phyloP scores from a whole-genome alignment of 2,797 vertebrate species.

The Limosa lapponica region DNA sequence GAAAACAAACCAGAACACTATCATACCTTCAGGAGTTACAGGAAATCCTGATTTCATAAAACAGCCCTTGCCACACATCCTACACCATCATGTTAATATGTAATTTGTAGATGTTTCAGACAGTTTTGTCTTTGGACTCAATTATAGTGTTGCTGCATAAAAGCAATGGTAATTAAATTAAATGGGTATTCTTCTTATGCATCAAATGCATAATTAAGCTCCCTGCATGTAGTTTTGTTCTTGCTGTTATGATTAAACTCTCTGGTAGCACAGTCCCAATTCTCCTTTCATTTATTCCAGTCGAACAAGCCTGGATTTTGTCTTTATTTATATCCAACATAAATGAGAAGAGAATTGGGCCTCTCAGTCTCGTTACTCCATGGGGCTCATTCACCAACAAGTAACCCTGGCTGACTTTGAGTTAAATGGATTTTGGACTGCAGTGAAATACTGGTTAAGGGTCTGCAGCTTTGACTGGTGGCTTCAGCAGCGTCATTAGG shows the following conservation, averaged over 20 bases:
- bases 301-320: constrained; percentile 20
- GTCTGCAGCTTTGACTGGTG: neutral
- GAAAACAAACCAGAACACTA: neutral
- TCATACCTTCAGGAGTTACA: neutral
- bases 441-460: neutral
- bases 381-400: neutral
- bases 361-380: neutral
- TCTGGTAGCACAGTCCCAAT: constrained; percentile 16
- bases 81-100: neutral
- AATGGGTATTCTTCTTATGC: constrained; percentile 42
- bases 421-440: neutral
- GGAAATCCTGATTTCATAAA: neutral
- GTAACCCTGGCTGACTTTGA: neutral
- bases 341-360: neutral
- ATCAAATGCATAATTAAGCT: constrained; percentile 43
- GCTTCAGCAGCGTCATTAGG: neutral
- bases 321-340: neutral
- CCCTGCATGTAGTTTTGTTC: constrained; percentile 36
- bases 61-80: neutral
- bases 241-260: constrained; percentile 31
- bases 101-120: neutral
- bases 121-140: constrained; percentile 14
- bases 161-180: constrained; percentile 59
- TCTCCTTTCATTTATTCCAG: constrained; percentile 35
- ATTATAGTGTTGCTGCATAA: constrained; percentile 8